Conservation (phyloP, 1,140 invertebrate genomes). For the Oncopodura yosiiana region DNA sequence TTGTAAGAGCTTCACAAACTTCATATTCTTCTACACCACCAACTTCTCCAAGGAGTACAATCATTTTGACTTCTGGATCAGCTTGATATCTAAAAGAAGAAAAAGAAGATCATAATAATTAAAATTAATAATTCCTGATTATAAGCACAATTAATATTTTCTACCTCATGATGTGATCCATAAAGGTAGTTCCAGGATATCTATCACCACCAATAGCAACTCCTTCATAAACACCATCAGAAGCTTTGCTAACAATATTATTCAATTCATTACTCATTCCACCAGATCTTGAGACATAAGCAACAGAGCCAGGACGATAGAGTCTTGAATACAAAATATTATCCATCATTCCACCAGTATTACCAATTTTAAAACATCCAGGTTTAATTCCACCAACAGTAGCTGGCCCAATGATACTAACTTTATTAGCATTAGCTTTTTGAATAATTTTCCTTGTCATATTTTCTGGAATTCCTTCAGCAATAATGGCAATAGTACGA, state of each 20-base stretch:
- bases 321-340: constrained; percentile 96
- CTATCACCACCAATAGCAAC: constrained; percentile 99
- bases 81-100: too few species aligned
- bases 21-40: constrained; percentile 99
- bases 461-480: constrained; percentile 85
- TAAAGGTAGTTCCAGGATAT: constrained; percentile 96
- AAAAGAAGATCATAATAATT: too few species aligned
- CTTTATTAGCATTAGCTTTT: constrained; percentile 66
- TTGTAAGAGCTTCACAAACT: constrained; percentile 78
- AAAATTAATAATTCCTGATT: too few species aligned
- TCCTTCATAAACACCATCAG: constrained; percentile 95
- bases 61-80: constrained; percentile 74
- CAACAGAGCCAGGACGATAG: constrained; percentile 91
- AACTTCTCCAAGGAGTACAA: constrained; percentile 92
- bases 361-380: constrained; percentile 98
- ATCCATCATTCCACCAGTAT: constrained; percentile 98
- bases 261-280: constrained; percentile 99
- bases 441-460: constrained; percentile 86
- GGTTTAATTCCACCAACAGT: constrained; percentile 98
- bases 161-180: constrained; percentile 94
- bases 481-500: constrained; percentile 94
- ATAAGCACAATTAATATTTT: too few species aligned
- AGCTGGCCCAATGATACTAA: constrained; percentile 89
- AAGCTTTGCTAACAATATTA: constrained; percentile 94
- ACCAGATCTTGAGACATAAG: constrained; percentile 95